Conservation (phyloP, 2,888 invertebrate genomes). For the Drosophila eohydei region DNA sequence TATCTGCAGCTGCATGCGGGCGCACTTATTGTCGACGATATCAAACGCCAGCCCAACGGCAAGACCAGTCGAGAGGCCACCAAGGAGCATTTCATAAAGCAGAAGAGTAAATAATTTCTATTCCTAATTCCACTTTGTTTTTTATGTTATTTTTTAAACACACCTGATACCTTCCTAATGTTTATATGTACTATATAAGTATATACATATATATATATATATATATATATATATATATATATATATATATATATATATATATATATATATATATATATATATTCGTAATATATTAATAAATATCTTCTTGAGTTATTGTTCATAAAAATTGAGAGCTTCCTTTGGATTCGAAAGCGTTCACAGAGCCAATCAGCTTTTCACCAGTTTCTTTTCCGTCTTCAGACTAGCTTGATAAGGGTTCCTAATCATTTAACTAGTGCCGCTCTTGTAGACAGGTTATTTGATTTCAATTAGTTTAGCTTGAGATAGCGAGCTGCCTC, state of each 20-base stretch:
- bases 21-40: constrained; percentile 51
- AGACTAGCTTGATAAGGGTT: not conserved
- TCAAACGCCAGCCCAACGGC: constrained; percentile 61
- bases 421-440: not conserved
- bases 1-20: constrained; percentile 62
- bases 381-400: not conserved
- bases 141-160: not conserved
- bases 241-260: not conserved
- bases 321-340: not conserved
- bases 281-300: constrained; percentile 6
- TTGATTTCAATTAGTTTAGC: constrained; percentile 3
- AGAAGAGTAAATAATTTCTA: constrained; percentile 14
- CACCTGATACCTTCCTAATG: not conserved
- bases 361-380: too few relatives aligned
- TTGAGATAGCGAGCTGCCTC: not conserved
- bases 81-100: constrained; percentile 38
- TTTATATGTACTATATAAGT: not conserved
- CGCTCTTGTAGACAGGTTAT: constrained; percentile 7
- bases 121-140: not conserved
- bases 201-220: not conserved
- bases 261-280: constrained; percentile 1
- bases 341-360: too few relatives aligned
- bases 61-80: constrained; percentile 57
- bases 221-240: constrained; percentile 4
- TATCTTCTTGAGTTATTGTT: not conserved